Percentiles rank a stretch among this genome's conserved stretches.
Evolutionary conservation across 1,140 invertebrate species (phyloP).

Genomic region (Helicoverpa armigera): DNA sequence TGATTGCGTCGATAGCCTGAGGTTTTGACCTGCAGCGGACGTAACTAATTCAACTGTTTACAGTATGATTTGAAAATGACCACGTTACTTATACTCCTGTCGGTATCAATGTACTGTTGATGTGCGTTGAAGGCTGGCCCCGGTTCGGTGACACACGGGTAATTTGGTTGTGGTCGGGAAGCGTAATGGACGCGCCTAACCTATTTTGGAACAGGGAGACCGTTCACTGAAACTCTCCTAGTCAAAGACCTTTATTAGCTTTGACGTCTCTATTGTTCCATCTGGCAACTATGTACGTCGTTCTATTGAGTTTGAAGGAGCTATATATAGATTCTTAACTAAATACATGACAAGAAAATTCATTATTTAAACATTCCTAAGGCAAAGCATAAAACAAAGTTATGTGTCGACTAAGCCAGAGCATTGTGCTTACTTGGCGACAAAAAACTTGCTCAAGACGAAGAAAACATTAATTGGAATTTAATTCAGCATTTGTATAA

Average conservation of each 20-base stretch:
- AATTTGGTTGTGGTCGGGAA: background rate
- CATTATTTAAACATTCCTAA: background rate
- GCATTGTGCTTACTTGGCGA: background rate
- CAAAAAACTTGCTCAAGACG: constrained; percentile 2
- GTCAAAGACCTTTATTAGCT: too few species aligned
- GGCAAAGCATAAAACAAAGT: background rate
- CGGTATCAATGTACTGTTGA: constrained; percentile 20
- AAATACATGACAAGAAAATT: background rate
- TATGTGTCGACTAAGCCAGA: background rate
- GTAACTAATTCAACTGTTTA: constrained; percentile 6
- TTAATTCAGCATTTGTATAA: constrained; percentile 20
- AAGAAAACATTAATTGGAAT: background rate
- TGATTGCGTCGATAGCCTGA: constrained; percentile 11
- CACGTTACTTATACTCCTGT: background rate
- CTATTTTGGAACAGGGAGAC: too few species aligned
- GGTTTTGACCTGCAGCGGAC: constrained; percentile 35
- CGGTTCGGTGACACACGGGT: background rate
- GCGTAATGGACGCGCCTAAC: background rate
- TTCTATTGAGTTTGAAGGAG: background rate
- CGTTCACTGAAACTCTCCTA: too few species aligned
- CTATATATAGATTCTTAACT: background rate
- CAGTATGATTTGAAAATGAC: constrained; percentile 31
- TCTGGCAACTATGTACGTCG: too few species aligned
- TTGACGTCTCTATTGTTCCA: too few species aligned
- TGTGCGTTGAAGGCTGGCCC: constrained; percentile 9